Base-by-base conservation (phyloP, 1,140 invertebrate species). In the Nephila pilipes region DNA sequence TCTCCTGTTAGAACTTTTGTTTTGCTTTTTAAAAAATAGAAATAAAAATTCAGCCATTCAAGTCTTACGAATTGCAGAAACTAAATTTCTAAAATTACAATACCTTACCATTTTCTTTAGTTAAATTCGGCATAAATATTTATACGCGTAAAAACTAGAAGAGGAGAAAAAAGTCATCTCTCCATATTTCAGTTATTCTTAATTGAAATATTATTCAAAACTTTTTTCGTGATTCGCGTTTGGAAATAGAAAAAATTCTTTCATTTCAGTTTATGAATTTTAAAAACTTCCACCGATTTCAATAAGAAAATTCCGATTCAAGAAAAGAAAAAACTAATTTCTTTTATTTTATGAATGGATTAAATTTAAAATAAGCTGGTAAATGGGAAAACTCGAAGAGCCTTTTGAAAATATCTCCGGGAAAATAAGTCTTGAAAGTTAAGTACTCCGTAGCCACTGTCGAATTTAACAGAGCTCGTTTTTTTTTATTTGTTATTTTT, bases 151-250 rank as follows among this genome's bases (percentile, higher is more conserved):
- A 16, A 32, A 32, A 38, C 16, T 16, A n/a, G 12, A n/a, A 54
- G 22, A 85, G 14, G 2, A 75, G 32, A n/a, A 75, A 36, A 75
- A 75, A 32, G 32, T 16, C 14, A 32, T 29, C 25, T 25, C 65
- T 36, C 65, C 20, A 63, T 22, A 87, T 54, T 36, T 36, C 20
- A 36, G 18, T 32, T 22, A 38, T n/a, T 32, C 55, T 63, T 60
- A 87, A 58, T 87, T 87, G 54, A 87, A 87, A 87, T 87, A 87
- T 63, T 87, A 87, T 87, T 87, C 85, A 87, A 81, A 81, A 46
- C 38, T 54, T 20, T 85, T 55, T 29, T 6, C 10, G 5, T 8
- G 22, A 4, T 83, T 54, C 20, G 80, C 5, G 16, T 81, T 75
- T 75, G 6, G 20, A 81, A 54, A 80, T n/a, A 5, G 32, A 20